Percentiles rank a stretch among this genome's conserved stretches.
phyloP scores from a whole-genome alignment of 1,140 invertebrate species.

The Drosophila quadrilineata region DNA sequence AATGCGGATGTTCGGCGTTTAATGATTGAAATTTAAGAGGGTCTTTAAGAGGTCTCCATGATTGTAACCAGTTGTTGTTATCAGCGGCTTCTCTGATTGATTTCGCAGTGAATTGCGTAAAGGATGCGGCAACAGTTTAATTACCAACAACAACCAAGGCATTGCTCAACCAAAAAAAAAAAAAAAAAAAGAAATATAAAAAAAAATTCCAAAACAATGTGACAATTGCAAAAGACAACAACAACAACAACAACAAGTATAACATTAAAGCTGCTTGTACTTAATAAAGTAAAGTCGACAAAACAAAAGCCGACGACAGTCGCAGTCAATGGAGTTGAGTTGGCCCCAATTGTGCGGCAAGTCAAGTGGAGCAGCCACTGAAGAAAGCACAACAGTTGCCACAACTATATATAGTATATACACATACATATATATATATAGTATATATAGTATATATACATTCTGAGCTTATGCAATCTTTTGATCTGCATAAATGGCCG shows the following conservation, averaged over 20 bases:
- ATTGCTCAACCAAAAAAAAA: too few species aligned
- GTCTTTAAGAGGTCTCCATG: neutral
- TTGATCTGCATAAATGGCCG: slow-evolving; percentile 48
- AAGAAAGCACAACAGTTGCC: slow-evolving; percentile 68
- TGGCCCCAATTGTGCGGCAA: slow-evolving; percentile 30
- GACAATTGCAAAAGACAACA: slow-evolving; percentile 63
- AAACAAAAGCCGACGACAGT: slow-evolving; percentile 52
- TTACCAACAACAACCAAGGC: too few species aligned
- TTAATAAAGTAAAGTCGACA: slow-evolving; percentile 56
- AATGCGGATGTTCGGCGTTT: slow-evolving; percentile 42
- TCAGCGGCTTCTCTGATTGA: slow-evolving; percentile 50
- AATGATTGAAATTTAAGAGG: slow-evolving; percentile 31
- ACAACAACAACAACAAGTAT: slow-evolving; percentile 11
- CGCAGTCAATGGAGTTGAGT: slow-evolving; percentile 8
- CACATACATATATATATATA: too few species aligned
- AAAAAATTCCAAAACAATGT: slow-evolving; percentile 72
- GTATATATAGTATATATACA: too few species aligned
- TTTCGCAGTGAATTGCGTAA: slow-evolving; percentile 38
- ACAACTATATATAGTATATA: too few species aligned
- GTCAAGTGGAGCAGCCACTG: slow-evolving; percentile 42
- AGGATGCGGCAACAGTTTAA: slow-evolving; percentile 47
- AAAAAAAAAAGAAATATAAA: too few species aligned
- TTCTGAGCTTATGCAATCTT: slow-evolving; percentile 66
- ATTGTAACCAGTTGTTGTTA: neutral
- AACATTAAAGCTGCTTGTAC: slow-evolving; percentile 34